A percentile compares a stretch with the other conserved stretches of the same genome.
These are phyloP conservation scores for Drosophila littoralis DNA, from an alignment of 1,140 invertebrate species.

Conservation along the genomic window DNA sequence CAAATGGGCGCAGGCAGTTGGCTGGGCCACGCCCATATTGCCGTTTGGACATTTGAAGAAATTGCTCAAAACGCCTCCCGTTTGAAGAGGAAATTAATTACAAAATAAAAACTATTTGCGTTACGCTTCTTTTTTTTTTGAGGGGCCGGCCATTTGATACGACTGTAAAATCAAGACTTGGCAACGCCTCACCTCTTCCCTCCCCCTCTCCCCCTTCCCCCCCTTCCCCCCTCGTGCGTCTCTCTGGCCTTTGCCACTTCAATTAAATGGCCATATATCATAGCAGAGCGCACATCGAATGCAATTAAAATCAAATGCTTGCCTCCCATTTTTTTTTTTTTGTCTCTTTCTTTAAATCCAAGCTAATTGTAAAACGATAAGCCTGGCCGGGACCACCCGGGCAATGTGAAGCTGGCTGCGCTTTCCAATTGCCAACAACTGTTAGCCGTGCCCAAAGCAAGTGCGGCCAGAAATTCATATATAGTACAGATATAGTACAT, in stretches of 20 bases:
- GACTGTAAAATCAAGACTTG: not conserved
- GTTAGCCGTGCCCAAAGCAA: no score
- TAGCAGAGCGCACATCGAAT: slow-evolving; percentile 62
- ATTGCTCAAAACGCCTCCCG: slow-evolving; percentile 33
- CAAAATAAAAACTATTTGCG: slow-evolving; percentile 44
- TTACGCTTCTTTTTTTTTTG: slow-evolving; percentile 34
- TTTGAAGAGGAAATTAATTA: slow-evolving; percentile 34
- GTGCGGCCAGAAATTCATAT: no score
- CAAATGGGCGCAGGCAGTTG: slow-evolving; percentile 21
- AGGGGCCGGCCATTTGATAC: slow-evolving; percentile 57
- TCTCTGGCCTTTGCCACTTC: slow-evolving; percentile 61
- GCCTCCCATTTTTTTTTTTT: slow-evolving; percentile 50
- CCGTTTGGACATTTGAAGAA: slow-evolving; percentile 5
- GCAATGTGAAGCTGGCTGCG: not conserved
- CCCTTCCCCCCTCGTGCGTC: no score
- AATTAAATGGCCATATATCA: slow-evolving; percentile 81
- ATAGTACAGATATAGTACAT: no score
- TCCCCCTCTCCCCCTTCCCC: not conserved
- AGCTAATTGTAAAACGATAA: slow-evolving; percentile 78
- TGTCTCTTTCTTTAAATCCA: slow-evolving; percentile 54
- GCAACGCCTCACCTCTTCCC: slow-evolving; percentile 4
- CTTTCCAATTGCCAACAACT: no score
- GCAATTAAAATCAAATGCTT: slow-evolving; percentile 78
- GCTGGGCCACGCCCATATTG: not conserved
- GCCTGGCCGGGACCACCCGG: slow-evolving; percentile 34